Percentiles rank a stretch among this genome's conserved stretches.
Evolutionary conservation across 2,888 invertebrate species (phyloP).

Genomic region (Chymomyza amoena): DNA sequence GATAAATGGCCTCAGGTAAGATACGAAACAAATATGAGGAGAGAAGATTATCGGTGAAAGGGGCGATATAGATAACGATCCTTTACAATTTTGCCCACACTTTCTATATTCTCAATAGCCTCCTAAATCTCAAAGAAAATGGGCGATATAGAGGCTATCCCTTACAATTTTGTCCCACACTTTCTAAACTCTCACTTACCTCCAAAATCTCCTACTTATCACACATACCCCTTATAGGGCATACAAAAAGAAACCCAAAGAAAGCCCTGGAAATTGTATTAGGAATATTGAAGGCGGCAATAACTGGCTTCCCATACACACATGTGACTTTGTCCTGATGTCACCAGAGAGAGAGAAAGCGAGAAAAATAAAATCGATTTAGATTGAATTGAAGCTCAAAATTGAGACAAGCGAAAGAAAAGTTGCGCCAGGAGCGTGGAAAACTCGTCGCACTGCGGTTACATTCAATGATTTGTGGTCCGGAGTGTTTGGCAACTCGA

Average conservation of each 20-base stretch:
- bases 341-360: slow-evolving; percentile 18
- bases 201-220: too few species aligned
- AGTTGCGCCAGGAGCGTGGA: not conserved
- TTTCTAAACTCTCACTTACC: too few species aligned
- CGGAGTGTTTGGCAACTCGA: slow-evolving; percentile 22
- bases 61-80: too few species aligned
- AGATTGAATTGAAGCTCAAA: slow-evolving; percentile 40
- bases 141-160: too few species aligned
- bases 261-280: not conserved
- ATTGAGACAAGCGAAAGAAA: not conserved
- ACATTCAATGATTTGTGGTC: slow-evolving; percentile 65
- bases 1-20: too few species aligned
- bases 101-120: too few species aligned
- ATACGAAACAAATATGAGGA: too few species aligned
- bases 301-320: slow-evolving; percentile 8
- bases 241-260: not conserved
- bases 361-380: slow-evolving; percentile 50
- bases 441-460: slow-evolving; percentile 54
- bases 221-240: too few species aligned
- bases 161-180: too few species aligned
- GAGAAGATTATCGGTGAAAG: too few species aligned
- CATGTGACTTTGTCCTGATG: slow-evolving; percentile 36
- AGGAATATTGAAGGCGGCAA: not conserved
- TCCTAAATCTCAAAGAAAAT: too few species aligned
- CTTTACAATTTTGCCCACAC: too few species aligned